Conservation (phyloP, 1,140 invertebrate genomes). For the Rhagoletis pomonella region DNA sequence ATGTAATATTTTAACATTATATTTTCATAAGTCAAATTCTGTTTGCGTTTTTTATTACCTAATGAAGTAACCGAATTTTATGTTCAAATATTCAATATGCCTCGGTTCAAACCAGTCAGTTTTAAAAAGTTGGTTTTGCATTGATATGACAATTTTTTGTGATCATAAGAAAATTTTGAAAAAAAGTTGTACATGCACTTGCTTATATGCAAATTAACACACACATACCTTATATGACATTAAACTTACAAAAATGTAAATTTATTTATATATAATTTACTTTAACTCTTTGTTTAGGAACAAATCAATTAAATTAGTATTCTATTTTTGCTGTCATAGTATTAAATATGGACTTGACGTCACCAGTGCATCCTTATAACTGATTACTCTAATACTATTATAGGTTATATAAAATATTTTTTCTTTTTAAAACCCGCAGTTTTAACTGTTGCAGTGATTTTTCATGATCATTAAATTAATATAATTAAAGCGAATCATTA, state of each 20-base stretch:
- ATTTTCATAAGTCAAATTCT: conserved; percentile 4
- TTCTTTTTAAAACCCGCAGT: neutral
- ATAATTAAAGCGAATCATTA: neutral
- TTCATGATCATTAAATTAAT: conserved; percentile 10
- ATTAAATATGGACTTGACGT: conserved; percentile 38
- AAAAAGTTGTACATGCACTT: too few relatives aligned
- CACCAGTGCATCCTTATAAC: conserved; percentile 8
- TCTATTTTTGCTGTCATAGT: neutral
- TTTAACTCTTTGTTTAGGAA: neutral
- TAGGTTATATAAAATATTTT: conserved; percentile 3
- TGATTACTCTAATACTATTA: neutral
- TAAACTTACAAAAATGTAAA: neutral
- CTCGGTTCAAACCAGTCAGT: neutral
- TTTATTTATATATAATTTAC: neutral
- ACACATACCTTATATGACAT: neutral
- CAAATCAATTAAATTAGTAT: neutral
- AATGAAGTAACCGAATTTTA: conserved; percentile 1
- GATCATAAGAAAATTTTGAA: too few relatives aligned
- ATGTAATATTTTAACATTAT: neutral
- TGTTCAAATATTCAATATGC: neutral
- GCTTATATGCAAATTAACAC: too few relatives aligned
- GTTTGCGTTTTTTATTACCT: neutral
- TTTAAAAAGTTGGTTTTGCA: neutral
- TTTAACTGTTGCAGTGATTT: conserved; percentile 6
- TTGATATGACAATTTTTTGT: neutral